Base-by-base conservation (phyloP, 2,113 vertebrate species). In the Nasalis larvatus region DNA sequence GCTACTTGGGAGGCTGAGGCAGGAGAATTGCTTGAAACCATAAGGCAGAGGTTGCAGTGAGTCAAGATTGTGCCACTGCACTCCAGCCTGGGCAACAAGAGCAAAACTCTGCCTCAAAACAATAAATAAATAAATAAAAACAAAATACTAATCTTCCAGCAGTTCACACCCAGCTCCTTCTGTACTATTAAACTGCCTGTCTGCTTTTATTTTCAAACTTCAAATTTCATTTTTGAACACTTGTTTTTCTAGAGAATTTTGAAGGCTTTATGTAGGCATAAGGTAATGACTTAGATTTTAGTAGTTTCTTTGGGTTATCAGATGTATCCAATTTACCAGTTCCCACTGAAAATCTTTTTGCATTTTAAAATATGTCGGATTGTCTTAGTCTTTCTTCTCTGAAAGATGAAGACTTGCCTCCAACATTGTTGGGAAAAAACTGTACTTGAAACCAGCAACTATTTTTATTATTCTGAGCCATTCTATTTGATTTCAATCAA, bases 181-280 rank as follows among this genome's bases (percentile, higher is more conserved):
- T 96, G 56, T 12, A 35, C 58, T 86, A 37, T 81, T 94, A 91
- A 95, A 82, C 68, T 71, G 58, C 71, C 35, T 92, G 23, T n/a
- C 74, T 88, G 25, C 58, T 96, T 96, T 89, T 77, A 42, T 83
- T 92, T 97, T 94, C 78, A 91, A 89, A 68, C 32, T 84, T 93
- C 14, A 86, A 96, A 82, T 49, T 71, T 91, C 95, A 71, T 89
- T 94, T 97, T 96, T 94, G 83, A 95, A 97, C 37, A 8, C 18
- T 86, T 95, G 40, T 89, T 93, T 97, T 94, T 68, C 69, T 92
- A 60, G n/a, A 95, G 80, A 92, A 96, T 78, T 96, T 66, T 74
- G 49, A 96, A 96, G 58, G 10, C 37, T 42, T 89, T 69, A 30
- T 80, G 32, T 77, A 23, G 63, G 8, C 56, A 63, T 69, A 89